Evolutionary conservation across 2,888 invertebrate species (phyloP).

Genomic region (Augochlorella aurata): DNA sequence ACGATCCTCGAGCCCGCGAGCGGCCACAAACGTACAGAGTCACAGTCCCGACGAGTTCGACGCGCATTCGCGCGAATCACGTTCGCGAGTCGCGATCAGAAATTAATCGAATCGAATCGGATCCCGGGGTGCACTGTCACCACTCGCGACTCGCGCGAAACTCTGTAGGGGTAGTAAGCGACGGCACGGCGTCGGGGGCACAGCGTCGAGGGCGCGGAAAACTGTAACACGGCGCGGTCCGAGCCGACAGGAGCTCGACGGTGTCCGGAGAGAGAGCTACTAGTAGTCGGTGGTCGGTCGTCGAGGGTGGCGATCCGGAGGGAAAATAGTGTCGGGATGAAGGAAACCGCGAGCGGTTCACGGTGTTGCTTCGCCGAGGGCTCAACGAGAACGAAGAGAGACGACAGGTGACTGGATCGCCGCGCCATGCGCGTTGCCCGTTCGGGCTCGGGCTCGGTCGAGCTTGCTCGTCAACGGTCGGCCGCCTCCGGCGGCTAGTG

Average conservation of each 20-base stretch:
- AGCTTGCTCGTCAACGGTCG: slow-evolving; percentile 67
- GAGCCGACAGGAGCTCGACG: too few relatives aligned
- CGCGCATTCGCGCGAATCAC: not conserved
- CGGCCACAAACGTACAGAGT: slow-evolving; percentile 2
- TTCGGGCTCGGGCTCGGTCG: slow-evolving; percentile 63
- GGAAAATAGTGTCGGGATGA: not conserved
- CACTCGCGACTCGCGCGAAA: not conserved
- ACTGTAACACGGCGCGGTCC: too few relatives aligned
- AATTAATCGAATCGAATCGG: not conserved
- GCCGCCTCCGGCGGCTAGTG: slow-evolving; percentile 52
- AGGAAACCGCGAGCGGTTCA: slow-evolving; percentile 32
- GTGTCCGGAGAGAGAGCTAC: too few relatives aligned
- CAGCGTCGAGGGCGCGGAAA: too few relatives aligned
- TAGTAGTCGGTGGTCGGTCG: too few relatives aligned
- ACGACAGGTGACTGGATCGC: slow-evolving; percentile 67
- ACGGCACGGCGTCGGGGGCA: too few relatives aligned
- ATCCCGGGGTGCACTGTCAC: slow-evolving; percentile 3
- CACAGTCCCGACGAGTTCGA: not conserved
- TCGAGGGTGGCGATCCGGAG: too few relatives aligned
- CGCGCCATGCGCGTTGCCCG: slow-evolving; percentile 70
- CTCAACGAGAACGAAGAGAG: slow-evolving; percentile 50
- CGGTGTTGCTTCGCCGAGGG: slow-evolving; percentile 26
- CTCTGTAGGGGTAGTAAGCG: too few relatives aligned
- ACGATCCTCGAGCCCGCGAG: not conserved
- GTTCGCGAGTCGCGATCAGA: not conserved